A percentile compares a stretch with the other conserved stretches of the same genome.
Evolutionary conservation across 1,140 invertebrate genomes (phyloP).

Genomic region (Dendroctonus valens): DNA sequence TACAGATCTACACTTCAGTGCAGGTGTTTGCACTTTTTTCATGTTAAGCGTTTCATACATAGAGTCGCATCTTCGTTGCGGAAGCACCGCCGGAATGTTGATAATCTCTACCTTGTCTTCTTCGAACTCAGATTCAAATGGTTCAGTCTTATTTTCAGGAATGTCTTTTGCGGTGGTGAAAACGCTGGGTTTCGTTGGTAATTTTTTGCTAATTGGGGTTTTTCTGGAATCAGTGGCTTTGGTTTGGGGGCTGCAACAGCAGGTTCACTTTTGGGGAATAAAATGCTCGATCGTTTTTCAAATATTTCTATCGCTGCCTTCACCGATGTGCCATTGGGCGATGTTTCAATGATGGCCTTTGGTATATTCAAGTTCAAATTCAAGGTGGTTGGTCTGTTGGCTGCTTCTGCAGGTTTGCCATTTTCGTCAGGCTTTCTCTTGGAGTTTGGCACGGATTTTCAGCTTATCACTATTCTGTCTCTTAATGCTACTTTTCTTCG

Average conservation of each 20-base stretch:
- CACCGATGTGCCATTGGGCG: conserved; percentile 40
- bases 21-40: conserved; percentile 29
- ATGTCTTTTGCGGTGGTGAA: neutral
- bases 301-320: conserved; percentile 52
- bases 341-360: conserved; percentile 20
- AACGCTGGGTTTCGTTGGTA: neutral
- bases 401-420: conserved; percentile 5
- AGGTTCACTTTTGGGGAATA: neutral
- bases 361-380: conserved; percentile 21
- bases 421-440: conserved; percentile 46
- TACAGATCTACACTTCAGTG: conserved; percentile 24
- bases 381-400: conserved; percentile 19
- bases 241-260: neutral
- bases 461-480: conserved; percentile 33
- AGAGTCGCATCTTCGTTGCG: conserved; percentile 39
- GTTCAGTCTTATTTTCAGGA: conserved; percentile 31
- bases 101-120: conserved; percentile 37
- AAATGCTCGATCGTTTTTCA: conserved; percentile 41
- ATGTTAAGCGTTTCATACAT: conserved; percentile 42
- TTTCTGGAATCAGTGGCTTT: conserved; percentile 26
- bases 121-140: conserved; percentile 5
- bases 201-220: neutral
- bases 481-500: conserved; percentile 33
- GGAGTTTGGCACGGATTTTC: conserved; percentile 43
- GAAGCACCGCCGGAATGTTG: conserved; percentile 36